Evolutionary conservation across 2,113 vertebrate genomes (phyloP), one percentile per base, ranked within the genome.

Genomic region (Ceratotherium simum): DNA sequence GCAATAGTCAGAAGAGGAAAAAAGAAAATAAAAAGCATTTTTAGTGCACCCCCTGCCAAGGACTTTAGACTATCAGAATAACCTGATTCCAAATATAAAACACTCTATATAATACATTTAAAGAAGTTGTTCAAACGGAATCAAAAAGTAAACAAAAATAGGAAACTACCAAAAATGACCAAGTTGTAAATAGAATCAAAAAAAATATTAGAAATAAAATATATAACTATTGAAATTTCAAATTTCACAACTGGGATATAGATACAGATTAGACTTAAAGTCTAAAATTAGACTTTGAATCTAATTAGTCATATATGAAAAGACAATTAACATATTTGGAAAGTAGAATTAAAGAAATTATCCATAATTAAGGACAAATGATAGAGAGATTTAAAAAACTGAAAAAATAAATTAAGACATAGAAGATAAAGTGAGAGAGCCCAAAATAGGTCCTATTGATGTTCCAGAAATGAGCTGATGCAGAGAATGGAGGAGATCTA

Each of bases 151-250:
- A 62, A 36, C 29, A 91, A 81, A 31, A 84, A n/a, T 60, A 70
- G 62, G 20, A 84, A 12, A 88, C 51, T 58, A 90, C 23, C 39
- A 80, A 48, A 85, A 89, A 70, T 81, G 20, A 83, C 29, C 36
- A 91, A 67, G 69, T 60, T 73, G 16, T 80, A 78, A 54, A 9
- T 25, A 25, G 10, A 79, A 78, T 6, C 18, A 93, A 60, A 89
- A 89, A 89, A 95, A 94, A 88, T 67, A 80, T 9, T 67, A 48
- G 14, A 67, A 75, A 89, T 94, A 89, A 96, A 94, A 88, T 67
- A 80, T 9, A 60, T 13, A 72, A 48, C 8, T 84, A 69, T 9
- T 83, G 2, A 94, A 92, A 27, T 69, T 65, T 94, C 75, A 96
- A 89, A 81, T 31, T 81, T 90, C 73, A n/a, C 54, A 94, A 95